phyloP scores from a whole-genome alignment of 2,113 vertebrate genomes.

The Lasiurus cinereus region DNA sequence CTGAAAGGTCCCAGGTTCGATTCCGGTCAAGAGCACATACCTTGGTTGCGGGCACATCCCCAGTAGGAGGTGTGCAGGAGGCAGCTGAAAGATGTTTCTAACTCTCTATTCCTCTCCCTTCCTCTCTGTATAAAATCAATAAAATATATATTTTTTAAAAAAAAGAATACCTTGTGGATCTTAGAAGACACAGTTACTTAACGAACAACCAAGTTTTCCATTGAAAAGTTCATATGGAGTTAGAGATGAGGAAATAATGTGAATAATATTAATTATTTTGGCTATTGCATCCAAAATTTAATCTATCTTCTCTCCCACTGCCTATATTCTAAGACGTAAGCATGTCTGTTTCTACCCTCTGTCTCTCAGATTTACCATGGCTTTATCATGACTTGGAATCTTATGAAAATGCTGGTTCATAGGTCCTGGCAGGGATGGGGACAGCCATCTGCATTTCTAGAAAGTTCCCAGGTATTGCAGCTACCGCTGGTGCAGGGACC shows the following conservation, averaged over 20 bases:
- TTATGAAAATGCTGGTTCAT: not conserved
- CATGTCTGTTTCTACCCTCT: not conserved
- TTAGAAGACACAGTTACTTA: not conserved
- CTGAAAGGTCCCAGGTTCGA: too few relatives aligned
- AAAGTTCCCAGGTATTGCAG: not conserved
- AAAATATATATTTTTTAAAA: too few relatives aligned
- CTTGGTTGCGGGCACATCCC: too few relatives aligned
- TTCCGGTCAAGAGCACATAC: too few relatives aligned
- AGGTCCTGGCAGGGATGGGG: not conserved
- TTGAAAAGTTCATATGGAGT: not conserved
- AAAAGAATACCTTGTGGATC: not conserved
- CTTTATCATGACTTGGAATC: not conserved
- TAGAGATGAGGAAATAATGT: not conserved
- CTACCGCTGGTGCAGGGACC: not conserved
- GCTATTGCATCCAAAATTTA: not conserved
- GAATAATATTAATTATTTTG: not conserved
- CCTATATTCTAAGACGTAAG: not conserved
- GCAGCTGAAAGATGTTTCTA: too few relatives aligned
- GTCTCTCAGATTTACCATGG: not conserved
- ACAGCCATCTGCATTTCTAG: not conserved
- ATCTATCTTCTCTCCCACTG: not conserved
- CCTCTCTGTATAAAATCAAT: too few relatives aligned
- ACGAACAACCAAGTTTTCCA: not conserved
- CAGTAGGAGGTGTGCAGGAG: too few relatives aligned
- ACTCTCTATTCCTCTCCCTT: too few relatives aligned